A percentile compares a stretch with the other conserved stretches of the same genome.
phyloP scores from a whole-genome alignment of 2,113 vertebrate species.

The Ophiodon elongatus region DNA sequence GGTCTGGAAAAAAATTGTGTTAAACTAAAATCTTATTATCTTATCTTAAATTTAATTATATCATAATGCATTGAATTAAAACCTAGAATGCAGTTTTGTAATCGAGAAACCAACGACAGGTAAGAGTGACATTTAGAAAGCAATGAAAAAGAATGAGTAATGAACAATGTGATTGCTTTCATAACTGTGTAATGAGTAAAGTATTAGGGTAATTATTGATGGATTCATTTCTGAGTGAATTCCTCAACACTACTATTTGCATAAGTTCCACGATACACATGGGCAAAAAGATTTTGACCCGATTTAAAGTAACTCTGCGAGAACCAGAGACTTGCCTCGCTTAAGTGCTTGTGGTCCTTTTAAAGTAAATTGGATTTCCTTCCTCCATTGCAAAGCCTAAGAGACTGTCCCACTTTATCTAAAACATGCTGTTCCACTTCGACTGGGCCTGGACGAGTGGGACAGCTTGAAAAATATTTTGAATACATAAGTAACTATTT shows the following conservation, averaged over 20 bases:
- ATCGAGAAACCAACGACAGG: conserved; percentile 1
- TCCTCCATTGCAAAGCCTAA: conserved; percentile 11
- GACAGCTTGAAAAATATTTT: conserved; percentile 12
- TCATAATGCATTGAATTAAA: conserved; percentile 6
- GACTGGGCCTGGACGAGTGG: conserved; percentile 10
- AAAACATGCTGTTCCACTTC: conserved; percentile 34
- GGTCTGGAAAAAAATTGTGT: neutral
- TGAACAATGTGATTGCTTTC: conserved; percentile 4
- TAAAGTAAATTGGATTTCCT: conserved; percentile 42
- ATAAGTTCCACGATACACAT: neutral
- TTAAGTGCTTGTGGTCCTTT: conserved; percentile 4
- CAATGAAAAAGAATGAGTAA: neutral
- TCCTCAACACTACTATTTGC: neutral
- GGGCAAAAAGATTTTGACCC: neutral
- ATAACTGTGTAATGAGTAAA: conserved; percentile 5
- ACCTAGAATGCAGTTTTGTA: neutral
- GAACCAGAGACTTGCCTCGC: conserved; percentile 32
- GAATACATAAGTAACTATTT: conserved; percentile 9
- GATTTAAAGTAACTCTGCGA: neutral
- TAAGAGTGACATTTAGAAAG: conserved; percentile 17
- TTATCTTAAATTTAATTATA: neutral
- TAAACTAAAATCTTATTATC: conserved; percentile 4
- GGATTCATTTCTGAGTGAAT: neutral
- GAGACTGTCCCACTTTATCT: conserved; percentile 31
- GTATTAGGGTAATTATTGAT: conserved; percentile 13